Base-by-base conservation (phyloP, 2,888 invertebrate genomes). In the Drosophila kuntzei region DNA sequence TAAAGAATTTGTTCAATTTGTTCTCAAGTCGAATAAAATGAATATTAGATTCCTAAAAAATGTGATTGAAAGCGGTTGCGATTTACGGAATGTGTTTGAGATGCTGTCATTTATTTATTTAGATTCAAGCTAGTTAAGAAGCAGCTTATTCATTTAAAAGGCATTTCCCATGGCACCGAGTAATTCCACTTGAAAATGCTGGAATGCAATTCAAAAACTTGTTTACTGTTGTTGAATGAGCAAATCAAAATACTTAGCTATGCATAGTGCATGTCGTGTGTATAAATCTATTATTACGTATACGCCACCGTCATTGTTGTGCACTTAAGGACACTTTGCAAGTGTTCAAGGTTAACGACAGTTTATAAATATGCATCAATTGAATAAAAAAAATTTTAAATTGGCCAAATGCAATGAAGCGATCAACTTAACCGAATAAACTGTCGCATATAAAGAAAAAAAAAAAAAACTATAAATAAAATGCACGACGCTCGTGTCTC, bases 351-450 rank as follows among this genome's bases (percentile, higher is more conserved):
- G 88, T 54, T 60, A 71, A 46, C 47, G 27, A 34, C 36, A 59
- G 51, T 54, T 62, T 63, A 65, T 68, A 84, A 78, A 71, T 74
- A 80, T 44, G 57, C 34, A 51, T 47, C 53, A 41, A 64, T 87
- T 69, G 67, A 84, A 84, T 71, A 80, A 59, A 41, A 59, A 41
- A 55, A 55, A 70, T 61, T 74, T 69, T 78, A 32, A 74, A 85
- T 81, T 81, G 79, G 69, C 55, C 63, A 66, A 74, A 74, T 87
- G 82, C 79, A 85, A 74, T 85, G 65, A 81, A 74, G 71, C 76
- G 69, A 44, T 85, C 61, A 67, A 80, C 61, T 55, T 51, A 57
- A 51, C 71, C 58, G 37, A 12, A 11, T 20, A 18, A 47, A 47
- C 32, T 47, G 47, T 47, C 47, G 47, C 32, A 32, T 20, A 32